Evolutionary conservation across 2,888 invertebrate genomes (phyloP), one percentile per base, ranked within the genome.

Genomic region (Acholoe squamosa): DNA sequence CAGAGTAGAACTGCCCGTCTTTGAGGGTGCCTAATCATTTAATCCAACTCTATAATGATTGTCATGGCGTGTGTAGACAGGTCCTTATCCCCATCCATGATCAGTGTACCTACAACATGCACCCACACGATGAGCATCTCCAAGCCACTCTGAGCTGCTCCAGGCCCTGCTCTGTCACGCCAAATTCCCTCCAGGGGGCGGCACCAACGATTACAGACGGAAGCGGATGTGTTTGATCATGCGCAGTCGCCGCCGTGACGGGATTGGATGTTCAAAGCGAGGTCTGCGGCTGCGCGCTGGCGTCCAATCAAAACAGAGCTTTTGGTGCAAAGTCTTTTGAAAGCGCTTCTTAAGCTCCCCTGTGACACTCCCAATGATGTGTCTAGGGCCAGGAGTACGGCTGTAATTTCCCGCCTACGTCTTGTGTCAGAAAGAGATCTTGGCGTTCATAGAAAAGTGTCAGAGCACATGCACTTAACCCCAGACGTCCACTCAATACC

Each of bases 191-290:
- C 34, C 43, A 84, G 84, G 84, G 84, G 84, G 84, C 84, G 25
- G 43, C 52, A 33, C 34, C 43, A 34, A 7, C 84, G 84, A 84
- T 84, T 51, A 43, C 33, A 28, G 84, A 51, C 33, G 84, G 84
- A 84, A 84, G 84, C 84, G 84, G 84, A 84, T 25, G 84, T 84
- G 84, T 84, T 84, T 84, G 84, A 84, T 84, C 84, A 51, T 84
- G 84, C 84, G 84, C 84, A 84, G 84, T 84, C n/a, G 84, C 84
- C 3, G 43, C 84, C 19, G 43, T 28, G 52, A n/a, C 22, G 84
- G 84, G 84, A 43, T 84, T 84, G 84, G 84, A 84, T 84, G 84
- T 84, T 84, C 84, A 84, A 84, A 84, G 84, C 33, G 84, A 43
- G 84, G 34, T 22, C 43, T 25, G 84, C 84, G 22, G 19, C 84